phyloP scores from a whole-genome alignment of 2,797 vertebrate genomes.

The Naso thynnoides region DNA sequence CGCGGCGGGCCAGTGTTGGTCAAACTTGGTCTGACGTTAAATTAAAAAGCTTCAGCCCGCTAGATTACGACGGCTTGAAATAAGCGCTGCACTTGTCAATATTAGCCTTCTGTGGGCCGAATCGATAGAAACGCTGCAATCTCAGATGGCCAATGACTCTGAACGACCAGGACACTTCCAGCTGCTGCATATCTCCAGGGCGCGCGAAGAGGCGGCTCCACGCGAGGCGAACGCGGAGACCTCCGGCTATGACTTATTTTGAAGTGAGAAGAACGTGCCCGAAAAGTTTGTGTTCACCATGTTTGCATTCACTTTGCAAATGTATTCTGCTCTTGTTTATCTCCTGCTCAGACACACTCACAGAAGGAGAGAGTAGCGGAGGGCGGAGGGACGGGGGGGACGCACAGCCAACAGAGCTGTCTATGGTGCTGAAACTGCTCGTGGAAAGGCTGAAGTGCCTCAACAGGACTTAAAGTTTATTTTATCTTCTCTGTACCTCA shows the following conservation, averaged over 20 bases:
- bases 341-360: not conserved
- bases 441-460: not conserved
- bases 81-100: conserved; percentile 79
- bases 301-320: not conserved
- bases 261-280: no score
- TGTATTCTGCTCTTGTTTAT: not conserved
- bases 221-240: not conserved
- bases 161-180: conserved; percentile 49
- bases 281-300: conserved; percentile 16
- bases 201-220: not conserved
- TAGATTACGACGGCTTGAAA: conserved; percentile 70
- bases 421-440: conserved; percentile 72
- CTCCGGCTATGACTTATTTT: not conserved
- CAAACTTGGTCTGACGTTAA: conserved; percentile 91
- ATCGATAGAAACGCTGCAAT: conserved; percentile 82
- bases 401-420: conserved; percentile 58
- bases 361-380: not conserved
- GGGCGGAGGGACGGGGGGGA: not conserved
- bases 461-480: not conserved
- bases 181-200: conserved; percentile 41
- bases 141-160: conserved; percentile 80
- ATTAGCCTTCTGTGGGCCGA: conserved; percentile 62
- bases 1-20: conserved; percentile 88
- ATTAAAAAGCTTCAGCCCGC: conserved; percentile 77
- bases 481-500: not conserved